Conservation (phyloP, 2,888 invertebrate species). For the Athetis lepigone region DNA sequence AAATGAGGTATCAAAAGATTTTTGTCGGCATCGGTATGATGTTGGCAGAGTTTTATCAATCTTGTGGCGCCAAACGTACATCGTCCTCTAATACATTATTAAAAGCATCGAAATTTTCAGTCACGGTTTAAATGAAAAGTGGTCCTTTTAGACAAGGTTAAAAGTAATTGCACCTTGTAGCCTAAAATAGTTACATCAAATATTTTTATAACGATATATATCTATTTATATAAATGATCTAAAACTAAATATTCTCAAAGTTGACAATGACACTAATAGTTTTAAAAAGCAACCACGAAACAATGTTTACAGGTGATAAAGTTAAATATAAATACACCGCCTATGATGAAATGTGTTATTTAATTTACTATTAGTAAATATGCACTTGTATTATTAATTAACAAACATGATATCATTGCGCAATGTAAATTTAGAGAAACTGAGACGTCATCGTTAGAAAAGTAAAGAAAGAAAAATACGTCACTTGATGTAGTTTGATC, state of each 20-base stretch:
- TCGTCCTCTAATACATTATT: background rate
- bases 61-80: background rate
- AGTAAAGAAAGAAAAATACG: background rate
- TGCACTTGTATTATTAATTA: slow-evolving; percentile 1
- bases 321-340: slow-evolving; percentile 17
- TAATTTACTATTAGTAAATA: slow-evolving; percentile 8
- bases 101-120: background rate
- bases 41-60: slow-evolving; percentile 5
- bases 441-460: slow-evolving; percentile 6
- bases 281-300: background rate
- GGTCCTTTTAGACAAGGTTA: background rate
- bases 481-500: too few relatives aligned
- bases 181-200: background rate
- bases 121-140: background rate
- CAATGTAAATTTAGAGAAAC: slow-evolving; percentile 7
- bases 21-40: slow-evolving; percentile 14
- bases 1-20: slow-evolving; percentile 16
- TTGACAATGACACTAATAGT: slow-evolving; percentile 19
- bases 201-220: background rate
- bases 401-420: slow-evolving; percentile 21
- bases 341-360: slow-evolving; percentile 24
- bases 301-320: slow-evolving; percentile 21
- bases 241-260: slow-evolving; percentile 4
- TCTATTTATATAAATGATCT: background rate
- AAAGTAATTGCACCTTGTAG: background rate